phyloP scores from a whole-genome alignment of 2,888 invertebrate genomes.

The Chirona hameri region DNA sequence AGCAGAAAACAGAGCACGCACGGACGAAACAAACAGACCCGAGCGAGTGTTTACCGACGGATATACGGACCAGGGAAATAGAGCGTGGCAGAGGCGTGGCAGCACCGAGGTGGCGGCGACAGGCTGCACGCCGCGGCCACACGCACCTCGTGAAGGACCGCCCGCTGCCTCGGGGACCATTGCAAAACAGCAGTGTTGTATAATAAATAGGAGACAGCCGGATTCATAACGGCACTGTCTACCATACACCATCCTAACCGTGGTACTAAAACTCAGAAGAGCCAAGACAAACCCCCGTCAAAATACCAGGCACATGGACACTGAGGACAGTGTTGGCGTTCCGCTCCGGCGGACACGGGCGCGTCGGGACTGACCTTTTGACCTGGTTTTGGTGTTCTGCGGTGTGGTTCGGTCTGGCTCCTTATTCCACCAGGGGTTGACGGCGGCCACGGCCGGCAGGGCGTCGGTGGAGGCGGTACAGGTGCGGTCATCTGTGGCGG shows the following conservation, averaged over 20 bases:
- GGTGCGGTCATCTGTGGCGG: neutral
- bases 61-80: neutral
- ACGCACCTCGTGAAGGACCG: no score
- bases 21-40: neutral
- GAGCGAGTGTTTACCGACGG: neutral
- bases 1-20: neutral
- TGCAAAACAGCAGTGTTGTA: no score
- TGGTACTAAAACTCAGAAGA: no score
- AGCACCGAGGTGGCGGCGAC: neutral
- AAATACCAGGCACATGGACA: neutral
- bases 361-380: neutral
- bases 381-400: neutral
- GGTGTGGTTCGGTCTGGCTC: neutral
- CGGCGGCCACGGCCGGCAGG: neutral
- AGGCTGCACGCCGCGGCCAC: no score
- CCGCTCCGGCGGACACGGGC: neutral
- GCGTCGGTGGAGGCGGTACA: neutral
- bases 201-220: no score
- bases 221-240: no score
- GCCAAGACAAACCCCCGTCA: no score
- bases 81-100: neutral
- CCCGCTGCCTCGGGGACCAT: no score
- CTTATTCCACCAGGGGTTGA: constrained; percentile 23
- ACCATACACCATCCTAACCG: no score
- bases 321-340: neutral